Percentiles rank a stretch among this genome's conserved stretches.
These are phyloP conservation scores for Macropus fuliginosus DNA, from an alignment of 2,797 vertebrate genomes.

Conservation along the genomic window DNA sequence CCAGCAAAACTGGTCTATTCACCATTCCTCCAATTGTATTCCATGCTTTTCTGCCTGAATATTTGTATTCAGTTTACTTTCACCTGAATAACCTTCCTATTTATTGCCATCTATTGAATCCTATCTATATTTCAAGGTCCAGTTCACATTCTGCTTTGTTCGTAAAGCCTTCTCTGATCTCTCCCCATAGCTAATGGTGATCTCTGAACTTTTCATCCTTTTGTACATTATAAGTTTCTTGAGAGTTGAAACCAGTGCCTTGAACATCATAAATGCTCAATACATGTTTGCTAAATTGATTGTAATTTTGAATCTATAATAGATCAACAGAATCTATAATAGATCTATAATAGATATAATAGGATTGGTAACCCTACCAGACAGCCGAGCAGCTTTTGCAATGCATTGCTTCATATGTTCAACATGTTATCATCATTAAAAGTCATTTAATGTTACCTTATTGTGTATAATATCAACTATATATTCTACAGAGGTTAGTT, in stretches of 20 bases:
- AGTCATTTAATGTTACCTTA: constrained; percentile 2
- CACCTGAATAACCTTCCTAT: background rate
- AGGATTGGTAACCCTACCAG: background rate
- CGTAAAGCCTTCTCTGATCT: background rate
- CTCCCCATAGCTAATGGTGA: background rate
- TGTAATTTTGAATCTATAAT: constrained; percentile 2
- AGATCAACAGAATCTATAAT: constrained; percentile 1
- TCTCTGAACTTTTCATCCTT: background rate
- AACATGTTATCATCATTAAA: constrained; percentile 33
- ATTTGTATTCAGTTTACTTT: background rate
- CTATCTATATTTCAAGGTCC: background rate
- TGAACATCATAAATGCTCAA: background rate
- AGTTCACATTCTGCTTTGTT: background rate
- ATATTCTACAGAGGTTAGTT: background rate
- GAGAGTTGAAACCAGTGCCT: background rate
- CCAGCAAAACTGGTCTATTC: background rate
- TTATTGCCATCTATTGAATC: background rate
- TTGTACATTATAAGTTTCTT: background rate
- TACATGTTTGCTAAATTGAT: background rate
- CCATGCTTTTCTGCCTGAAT: background rate
- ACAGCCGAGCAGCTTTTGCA: background rate
- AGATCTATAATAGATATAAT: no score
- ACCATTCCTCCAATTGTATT: background rate
- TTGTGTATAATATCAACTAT: background rate
- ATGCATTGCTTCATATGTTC: background rate